These are phyloP conservation scores for Amphibalanus amphitrite DNA, from an alignment of 1,140 invertebrate species.

Conservation along the genomic window DNA sequence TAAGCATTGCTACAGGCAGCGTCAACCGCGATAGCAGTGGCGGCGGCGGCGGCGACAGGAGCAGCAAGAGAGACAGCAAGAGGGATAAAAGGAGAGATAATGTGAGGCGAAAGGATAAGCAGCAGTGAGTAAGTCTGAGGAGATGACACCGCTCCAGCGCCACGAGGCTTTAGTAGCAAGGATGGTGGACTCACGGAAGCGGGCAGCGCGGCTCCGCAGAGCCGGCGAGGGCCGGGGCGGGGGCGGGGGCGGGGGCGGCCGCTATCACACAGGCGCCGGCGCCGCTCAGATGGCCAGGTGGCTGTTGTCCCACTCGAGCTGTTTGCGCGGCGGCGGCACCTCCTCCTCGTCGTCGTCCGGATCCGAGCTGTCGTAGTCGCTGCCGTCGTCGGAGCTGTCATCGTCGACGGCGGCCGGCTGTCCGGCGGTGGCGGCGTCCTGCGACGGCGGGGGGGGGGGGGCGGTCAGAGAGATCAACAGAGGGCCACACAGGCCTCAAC, in stretches of 20 bases:
- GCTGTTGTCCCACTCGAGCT: slow-evolving; percentile 47
- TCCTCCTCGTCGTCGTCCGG: slow-evolving; percentile 34
- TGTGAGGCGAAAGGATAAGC: no score
- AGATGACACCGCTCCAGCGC: no score
- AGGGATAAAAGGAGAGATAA: no score
- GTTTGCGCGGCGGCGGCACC: slow-evolving; percentile 21
- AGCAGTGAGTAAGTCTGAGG: no score
- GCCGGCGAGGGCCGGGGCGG: background rate
- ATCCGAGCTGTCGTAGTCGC: slow-evolving; percentile 31
- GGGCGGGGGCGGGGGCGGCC: background rate
- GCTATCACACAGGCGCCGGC: background rate
- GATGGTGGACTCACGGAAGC: no score
- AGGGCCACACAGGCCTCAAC: no score
- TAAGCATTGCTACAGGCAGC: no score
- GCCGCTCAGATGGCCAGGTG: slow-evolving; percentile 33
- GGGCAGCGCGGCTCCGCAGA: no score
- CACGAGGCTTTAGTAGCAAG: no score
- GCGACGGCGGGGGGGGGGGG: background rate
- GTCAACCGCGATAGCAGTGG: no score
- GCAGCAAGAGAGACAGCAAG: no score
- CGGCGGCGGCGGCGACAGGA: no score
- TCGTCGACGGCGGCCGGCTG: slow-evolving; percentile 35
- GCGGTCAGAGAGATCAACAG: background rate
- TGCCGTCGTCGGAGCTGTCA: slow-evolving; percentile 37
- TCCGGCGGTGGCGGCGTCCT: slow-evolving; percentile 14